Percentiles rank a stretch among this genome's conserved stretches.
Evolutionary conservation across 2,113 vertebrate species (phyloP).

Genomic region (Anguilla rostrata): DNA sequence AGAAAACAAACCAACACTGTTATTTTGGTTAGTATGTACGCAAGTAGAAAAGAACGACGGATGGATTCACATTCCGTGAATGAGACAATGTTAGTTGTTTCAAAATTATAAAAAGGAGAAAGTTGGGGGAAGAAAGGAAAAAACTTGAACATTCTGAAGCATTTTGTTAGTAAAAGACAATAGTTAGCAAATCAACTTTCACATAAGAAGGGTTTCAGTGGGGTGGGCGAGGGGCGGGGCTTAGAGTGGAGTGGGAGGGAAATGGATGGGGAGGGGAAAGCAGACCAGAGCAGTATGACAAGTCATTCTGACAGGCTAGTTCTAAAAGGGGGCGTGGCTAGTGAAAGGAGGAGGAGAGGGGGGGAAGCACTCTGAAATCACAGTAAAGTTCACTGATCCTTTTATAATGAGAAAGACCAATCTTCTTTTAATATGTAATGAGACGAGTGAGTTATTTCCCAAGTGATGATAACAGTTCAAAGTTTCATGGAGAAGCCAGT

Average conservation of each 20-base stretch:
- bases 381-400: background rate
- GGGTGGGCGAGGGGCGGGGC: conserved; percentile 5
- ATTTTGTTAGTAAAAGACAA: conserved; percentile 67
- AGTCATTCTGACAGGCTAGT: conserved; percentile 45
- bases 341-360: background rate
- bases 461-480: background rate
- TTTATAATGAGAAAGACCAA: conserved; percentile 3
- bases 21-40: conserved; percentile 28
- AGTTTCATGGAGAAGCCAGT: conserved; percentile 1
- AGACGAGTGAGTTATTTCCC: background rate
- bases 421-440: background rate
- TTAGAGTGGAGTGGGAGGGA: conserved; percentile 40
- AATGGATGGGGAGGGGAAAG: conserved; percentile 52
- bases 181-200: conserved; percentile 56
- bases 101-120: conserved; percentile 36
- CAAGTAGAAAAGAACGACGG: conserved; percentile 37
- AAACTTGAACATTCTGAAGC: conserved; percentile 40
- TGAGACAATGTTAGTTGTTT: conserved; percentile 70
- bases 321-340: background rate
- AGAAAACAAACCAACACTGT: conserved; percentile 26
- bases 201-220: conserved; percentile 35
- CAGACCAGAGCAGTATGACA: conserved; percentile 59
- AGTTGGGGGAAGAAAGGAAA: conserved; percentile 40
- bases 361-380: background rate
- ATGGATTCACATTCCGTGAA: conserved; percentile 65